Base-by-base conservation (phyloP, 2,888 invertebrate species). In the Latrodectus hesperus region DNA sequence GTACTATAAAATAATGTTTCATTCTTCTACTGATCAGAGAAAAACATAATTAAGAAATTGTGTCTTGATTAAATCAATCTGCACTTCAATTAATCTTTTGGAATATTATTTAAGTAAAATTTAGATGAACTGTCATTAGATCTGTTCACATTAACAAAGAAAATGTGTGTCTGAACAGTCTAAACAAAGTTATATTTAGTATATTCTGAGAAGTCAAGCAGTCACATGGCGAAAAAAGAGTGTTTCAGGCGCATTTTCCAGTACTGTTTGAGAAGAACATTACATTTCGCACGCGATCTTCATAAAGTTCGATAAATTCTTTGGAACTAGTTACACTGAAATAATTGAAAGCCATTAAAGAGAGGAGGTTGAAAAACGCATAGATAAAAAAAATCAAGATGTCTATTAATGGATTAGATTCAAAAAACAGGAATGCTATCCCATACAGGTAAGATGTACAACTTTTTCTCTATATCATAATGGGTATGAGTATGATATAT, bases 361-460 rank as follows among this genome's bases (percentile, higher is more conserved):
- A 55, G 64, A 38, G 60, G 64, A 76, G 22, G 22, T 1, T 22
- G 22, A 22, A 22, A 22, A 22, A 22, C 22, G 22, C 22, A 22
- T 22, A 1, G 1, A 22, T 22, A 22, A 22, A 22, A 22, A 22
- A 14, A 75, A 51, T 2, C 22, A 84, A 65, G 38, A 78, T 84
- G 77, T 67, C 84, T 10, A 84, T 76, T 65, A 84, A 84, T 71
- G 84, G 84, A 22, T 71, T 84, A 5, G 77, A 84, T 51, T 70
- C 67, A 1, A 78, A 77, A 51, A 84, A 71, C 12, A 72, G 72
- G 65, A 84, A 84, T 72, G 84, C 84, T 9, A 84, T 84, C 22
- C 84, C 84, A 9, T 84, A 84, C 65, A 64, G 84, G 84, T 77
- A 78, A 64, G 84, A n/a, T 53, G 12, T 14, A 22, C 22, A 22